Percentiles rank a stretch among this genome's conserved stretches.
These are phyloP conservation scores for Nasonia vitripennis DNA, from an alignment of 1,140 invertebrate species.

Conservation along the genomic window DNA sequence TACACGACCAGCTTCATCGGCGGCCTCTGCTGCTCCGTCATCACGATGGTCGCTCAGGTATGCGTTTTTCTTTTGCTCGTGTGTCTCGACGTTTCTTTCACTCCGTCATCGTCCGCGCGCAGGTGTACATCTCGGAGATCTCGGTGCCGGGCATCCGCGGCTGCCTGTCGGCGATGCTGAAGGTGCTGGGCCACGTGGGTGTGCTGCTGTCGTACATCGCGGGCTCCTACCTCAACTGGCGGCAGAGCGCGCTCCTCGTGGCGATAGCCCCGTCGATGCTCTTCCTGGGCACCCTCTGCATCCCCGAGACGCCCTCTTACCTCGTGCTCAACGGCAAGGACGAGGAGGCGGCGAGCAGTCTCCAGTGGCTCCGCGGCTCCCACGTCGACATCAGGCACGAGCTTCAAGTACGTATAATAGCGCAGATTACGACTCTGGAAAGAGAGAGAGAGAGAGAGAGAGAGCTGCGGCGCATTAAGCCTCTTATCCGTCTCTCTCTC, in stretches of 20 bases:
- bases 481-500: no score
- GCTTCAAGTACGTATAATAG: slow-evolving; percentile 68
- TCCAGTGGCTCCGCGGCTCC: slow-evolving; percentile 85
- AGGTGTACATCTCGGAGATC: slow-evolving; percentile 94
- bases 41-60: slow-evolving; percentile 87
- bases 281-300: slow-evolving; percentile 81
- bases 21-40: slow-evolving; percentile 86
- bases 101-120: neutral
- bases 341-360: slow-evolving; percentile 84
- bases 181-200: slow-evolving; percentile 90
- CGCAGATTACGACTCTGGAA: no score
- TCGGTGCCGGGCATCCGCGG: slow-evolving; percentile 90
- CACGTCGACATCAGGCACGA: slow-evolving; percentile 84
- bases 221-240: slow-evolving; percentile 88
- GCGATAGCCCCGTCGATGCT: slow-evolving; percentile 83
- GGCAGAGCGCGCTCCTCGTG: slow-evolving; percentile 85
- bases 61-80: neutral
- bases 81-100: neutral
- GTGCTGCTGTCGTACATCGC: slow-evolving; percentile 87
- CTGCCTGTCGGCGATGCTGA: slow-evolving; percentile 88
- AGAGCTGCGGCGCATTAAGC: no score
- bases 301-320: slow-evolving; percentile 90
- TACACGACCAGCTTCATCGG: slow-evolving; percentile 86
- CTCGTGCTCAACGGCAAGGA: slow-evolving; percentile 84
- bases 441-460: no score